Evolutionary conservation across 2,888 invertebrate genomes (phyloP).

Genomic region (Drosophila subsilvestris): DNA sequence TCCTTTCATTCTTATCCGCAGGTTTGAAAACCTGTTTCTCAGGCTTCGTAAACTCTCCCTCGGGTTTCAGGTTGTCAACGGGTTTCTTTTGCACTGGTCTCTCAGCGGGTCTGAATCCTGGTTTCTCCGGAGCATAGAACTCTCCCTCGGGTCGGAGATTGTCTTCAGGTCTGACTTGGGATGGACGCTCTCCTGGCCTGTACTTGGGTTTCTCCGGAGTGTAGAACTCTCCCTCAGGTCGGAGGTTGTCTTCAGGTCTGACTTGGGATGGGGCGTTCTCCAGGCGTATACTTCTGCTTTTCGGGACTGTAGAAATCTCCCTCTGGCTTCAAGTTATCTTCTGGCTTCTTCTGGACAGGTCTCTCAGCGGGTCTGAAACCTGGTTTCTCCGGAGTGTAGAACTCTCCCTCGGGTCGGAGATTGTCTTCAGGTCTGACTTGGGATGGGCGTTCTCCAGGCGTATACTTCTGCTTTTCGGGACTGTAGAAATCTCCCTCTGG

Average conservation of each 20-base stretch:
- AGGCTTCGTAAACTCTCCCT: too few species aligned
- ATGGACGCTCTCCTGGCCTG: constrained; percentile 84
- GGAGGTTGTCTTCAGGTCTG: too few species aligned
- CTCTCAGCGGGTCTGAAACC: too few species aligned
- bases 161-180: constrained; percentile 84
- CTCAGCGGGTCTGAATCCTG: constrained; percentile 84
- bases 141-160: constrained; percentile 80
- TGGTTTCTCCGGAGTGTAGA: constrained; percentile 72
- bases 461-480: constrained; percentile 76
- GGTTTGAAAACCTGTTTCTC: constrained; percentile 80
- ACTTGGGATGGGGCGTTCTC: too few species aligned
- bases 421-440: constrained; percentile 84
- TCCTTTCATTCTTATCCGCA: constrained; percentile 83
- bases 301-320: too few species aligned
- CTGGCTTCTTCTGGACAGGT: too few species aligned
- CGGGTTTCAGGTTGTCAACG: too few species aligned
- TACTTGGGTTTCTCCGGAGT: constrained; percentile 83
- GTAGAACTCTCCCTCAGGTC: too few species aligned
- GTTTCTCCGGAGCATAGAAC: constrained; percentile 84
- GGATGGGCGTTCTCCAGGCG: constrained; percentile 85
- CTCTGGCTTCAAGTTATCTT: too few species aligned
- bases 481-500: constrained; percentile 60
- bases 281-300: too few species aligned
- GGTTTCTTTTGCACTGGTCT: too few species aligned
- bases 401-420: constrained; percentile 85